phyloP scores from a whole-genome alignment of 2,888 invertebrate species.

The Prosopocoilus inquinatus region DNA sequence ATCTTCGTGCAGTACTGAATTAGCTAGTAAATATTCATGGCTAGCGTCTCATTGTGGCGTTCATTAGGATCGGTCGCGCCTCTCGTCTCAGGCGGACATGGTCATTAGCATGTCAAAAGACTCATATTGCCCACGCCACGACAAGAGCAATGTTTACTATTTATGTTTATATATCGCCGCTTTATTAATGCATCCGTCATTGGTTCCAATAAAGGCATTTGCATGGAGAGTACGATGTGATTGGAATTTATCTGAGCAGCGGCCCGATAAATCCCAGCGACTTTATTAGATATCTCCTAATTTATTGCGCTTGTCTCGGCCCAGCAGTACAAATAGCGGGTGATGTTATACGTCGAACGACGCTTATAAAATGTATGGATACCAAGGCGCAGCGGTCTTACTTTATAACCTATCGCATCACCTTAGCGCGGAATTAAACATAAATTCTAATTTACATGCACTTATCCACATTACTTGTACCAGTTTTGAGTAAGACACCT shows the following conservation, averaged over 20 bases:
- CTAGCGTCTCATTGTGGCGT: constrained; percentile 44
- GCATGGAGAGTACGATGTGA: constrained; percentile 45
- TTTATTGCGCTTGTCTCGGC: constrained; percentile 50
- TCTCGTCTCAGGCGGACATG: constrained; percentile 31
- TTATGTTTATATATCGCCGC: constrained; percentile 23
- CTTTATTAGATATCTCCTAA: constrained; percentile 54
- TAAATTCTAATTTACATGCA: not conserved
- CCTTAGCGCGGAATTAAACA: not conserved
- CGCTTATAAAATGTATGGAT: constrained; percentile 26
- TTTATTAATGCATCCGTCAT: constrained; percentile 32
- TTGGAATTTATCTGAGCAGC: constrained; percentile 49
- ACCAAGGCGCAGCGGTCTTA: constrained; percentile 17
- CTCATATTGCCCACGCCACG: constrained; percentile 30
- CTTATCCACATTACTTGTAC: not conserved
- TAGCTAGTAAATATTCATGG: constrained; percentile 55
- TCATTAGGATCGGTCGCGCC: constrained; percentile 40
- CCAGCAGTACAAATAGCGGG: constrained; percentile 45
- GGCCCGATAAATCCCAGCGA: constrained; percentile 51
- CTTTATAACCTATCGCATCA: constrained; percentile 1
- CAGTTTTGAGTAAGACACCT: too few relatives aligned
- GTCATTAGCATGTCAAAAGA: constrained; percentile 39
- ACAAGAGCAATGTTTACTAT: constrained; percentile 17
- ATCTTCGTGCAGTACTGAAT: constrained; percentile 45
- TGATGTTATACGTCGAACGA: constrained; percentile 38
- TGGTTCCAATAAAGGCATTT: constrained; percentile 41